phyloP scores from a whole-genome alignment of 2,113 vertebrate genomes.

The Panthera uncia region DNA sequence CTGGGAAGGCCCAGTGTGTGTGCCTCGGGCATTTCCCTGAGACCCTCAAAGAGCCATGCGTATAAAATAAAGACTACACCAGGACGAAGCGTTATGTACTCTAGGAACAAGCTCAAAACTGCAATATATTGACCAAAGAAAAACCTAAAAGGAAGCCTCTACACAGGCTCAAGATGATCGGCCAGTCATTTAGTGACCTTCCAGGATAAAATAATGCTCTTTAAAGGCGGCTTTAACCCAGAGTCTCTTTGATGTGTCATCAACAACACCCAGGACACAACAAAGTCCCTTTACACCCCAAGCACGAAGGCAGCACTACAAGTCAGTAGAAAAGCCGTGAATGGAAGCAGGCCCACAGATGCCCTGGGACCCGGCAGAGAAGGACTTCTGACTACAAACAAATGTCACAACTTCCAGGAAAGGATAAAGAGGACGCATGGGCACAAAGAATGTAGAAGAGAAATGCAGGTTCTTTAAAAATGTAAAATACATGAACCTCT shows the following conservation, averaged over 20 bases:
- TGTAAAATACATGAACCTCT: not conserved
- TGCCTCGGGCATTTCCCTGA: accelerated
- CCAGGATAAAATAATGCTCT: not conserved
- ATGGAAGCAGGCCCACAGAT: not conserved
- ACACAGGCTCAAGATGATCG: too few relatives aligned
- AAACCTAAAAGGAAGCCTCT: not conserved
- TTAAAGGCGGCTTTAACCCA: not conserved
- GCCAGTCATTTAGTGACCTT: not conserved
- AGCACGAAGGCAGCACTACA: accelerated
- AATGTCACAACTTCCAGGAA: not conserved
- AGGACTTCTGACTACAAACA: not conserved
- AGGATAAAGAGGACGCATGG: not conserved
- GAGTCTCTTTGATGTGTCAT: not conserved
- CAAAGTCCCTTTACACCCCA: accelerated
- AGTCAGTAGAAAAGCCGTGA: accelerated
- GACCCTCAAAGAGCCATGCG: not conserved
- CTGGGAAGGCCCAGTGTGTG: not conserved
- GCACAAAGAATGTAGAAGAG: not conserved
- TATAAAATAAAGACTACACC: too few relatives aligned
- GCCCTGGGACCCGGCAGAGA: too few relatives aligned
- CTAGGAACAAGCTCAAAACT: not conserved
- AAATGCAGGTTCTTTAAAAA: not conserved
- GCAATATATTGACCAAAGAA: not conserved
- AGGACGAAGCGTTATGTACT: not conserved
- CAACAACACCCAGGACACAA: too few relatives aligned